Conservation (phyloP, 1,140 invertebrate genomes). For the Zaprionus tsacasi region DNA sequence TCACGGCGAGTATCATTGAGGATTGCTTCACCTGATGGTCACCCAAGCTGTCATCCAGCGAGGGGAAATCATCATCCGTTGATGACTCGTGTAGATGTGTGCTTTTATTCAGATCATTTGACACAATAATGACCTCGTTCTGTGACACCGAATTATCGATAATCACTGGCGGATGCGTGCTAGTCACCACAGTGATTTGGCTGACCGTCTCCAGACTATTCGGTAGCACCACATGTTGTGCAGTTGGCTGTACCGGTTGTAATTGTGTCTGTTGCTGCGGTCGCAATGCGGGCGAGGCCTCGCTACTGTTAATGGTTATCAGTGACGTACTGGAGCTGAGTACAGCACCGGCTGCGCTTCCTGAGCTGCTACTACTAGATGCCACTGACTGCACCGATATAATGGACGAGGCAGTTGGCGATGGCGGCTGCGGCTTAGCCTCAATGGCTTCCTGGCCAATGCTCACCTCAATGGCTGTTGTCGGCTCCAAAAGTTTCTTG, state of each 20-base stretch:
- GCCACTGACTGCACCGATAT: slow-evolving; percentile 74
- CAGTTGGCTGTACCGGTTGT: slow-evolving; percentile 7
- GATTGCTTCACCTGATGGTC: slow-evolving; percentile 80
- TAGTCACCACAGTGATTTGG: slow-evolving; percentile 92
- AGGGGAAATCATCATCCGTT: slow-evolving; percentile 89
- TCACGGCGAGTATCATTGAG: slow-evolving; percentile 75
- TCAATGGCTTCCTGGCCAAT: slow-evolving; percentile 61
- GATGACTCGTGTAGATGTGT: slow-evolving; percentile 88
- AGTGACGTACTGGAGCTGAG: slow-evolving; percentile 76
- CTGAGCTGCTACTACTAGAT: slow-evolving; percentile 56
- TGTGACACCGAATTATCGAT: slow-evolving; percentile 85
- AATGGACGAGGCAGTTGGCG: slow-evolving; percentile 84
- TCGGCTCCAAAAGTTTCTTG: slow-evolving; percentile 46
- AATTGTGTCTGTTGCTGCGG: slow-evolving; percentile 24
- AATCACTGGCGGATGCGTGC: slow-evolving; percentile 91
- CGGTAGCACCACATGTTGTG: slow-evolving; percentile 84
- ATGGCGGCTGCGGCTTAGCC: slow-evolving; percentile 84
- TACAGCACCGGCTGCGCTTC: slow-evolving; percentile 57
- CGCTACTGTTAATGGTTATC: slow-evolving; percentile 81
- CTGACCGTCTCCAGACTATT: slow-evolving; percentile 90
- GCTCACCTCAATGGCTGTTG: slow-evolving; percentile 81
- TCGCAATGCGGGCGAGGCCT: slow-evolving; percentile 59
- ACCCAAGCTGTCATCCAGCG: slow-evolving; percentile 90
- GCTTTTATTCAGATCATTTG: slow-evolving; percentile 89
- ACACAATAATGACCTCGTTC: slow-evolving; percentile 91